Percentiles rank a stretch among this genome's conserved stretches.
Conservation (phyloP, 1,140 invertebrate species). For the Agraylea sexmaculata region DNA sequence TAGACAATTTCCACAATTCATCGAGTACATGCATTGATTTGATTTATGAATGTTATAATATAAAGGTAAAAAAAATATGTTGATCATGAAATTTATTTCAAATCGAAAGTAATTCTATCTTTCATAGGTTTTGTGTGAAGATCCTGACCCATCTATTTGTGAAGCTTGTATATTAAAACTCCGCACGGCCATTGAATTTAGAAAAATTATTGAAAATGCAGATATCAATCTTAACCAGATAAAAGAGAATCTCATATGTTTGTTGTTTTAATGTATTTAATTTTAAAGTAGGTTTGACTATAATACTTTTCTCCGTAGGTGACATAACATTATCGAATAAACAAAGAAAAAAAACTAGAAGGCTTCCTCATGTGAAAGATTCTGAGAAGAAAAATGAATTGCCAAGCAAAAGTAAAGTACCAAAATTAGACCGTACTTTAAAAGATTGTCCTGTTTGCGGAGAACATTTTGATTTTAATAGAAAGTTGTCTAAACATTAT, state of each 20-base stretch:
- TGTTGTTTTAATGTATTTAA: background rate
- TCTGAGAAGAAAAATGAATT: background rate
- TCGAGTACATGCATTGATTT: too few species aligned
- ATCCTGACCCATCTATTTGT: slow-evolving; percentile 2
- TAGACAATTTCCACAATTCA: too few species aligned
- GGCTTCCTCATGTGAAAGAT: background rate
- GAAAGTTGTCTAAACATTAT: slow-evolving; percentile 1
- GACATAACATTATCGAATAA: background rate
- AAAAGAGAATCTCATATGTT: too few species aligned
- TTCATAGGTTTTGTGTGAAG: background rate
- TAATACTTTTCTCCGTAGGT: background rate
- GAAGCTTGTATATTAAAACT: slow-evolving; percentile 1
- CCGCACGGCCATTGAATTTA: slow-evolving; percentile 3
- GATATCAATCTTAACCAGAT: background rate
- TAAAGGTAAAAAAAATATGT: slow-evolving; percentile 7
- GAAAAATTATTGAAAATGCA: slow-evolving; percentile 7
- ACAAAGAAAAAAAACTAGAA: slow-evolving; percentile 3
- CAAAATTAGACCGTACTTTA: slow-evolving; percentile 1
- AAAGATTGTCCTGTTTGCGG: slow-evolving; percentile 6
- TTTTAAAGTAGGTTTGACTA: background rate
- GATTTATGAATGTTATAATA: slow-evolving; percentile 10
- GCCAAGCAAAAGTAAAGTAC: background rate
- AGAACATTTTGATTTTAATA: background rate
- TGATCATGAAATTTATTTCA: slow-evolving; percentile 1
- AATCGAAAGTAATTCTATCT: background rate